phyloP scores from a whole-genome alignment of 2,797 vertebrate genomes.

The Paedocypris micromegethes region DNA sequence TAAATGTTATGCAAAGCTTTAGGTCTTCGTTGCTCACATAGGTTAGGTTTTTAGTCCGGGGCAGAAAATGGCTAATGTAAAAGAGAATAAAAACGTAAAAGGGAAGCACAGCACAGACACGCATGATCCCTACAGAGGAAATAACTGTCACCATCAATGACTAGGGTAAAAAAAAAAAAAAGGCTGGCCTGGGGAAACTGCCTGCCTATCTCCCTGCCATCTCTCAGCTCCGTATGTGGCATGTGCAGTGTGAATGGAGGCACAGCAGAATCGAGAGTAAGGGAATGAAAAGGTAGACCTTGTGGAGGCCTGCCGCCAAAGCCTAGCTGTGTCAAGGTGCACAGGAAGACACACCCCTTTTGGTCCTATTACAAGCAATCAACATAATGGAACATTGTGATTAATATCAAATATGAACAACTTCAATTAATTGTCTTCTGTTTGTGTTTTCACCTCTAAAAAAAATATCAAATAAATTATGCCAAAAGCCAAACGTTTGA shows the following conservation, averaged over 20 bases:
- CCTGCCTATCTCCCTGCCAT: slow-evolving; percentile 56
- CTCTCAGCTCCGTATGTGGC: slow-evolving; percentile 91
- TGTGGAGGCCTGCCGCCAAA: slow-evolving; percentile 99
- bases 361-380: slow-evolving; percentile 99
- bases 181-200: slow-evolving; percentile 22
- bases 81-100: slow-evolving; percentile 52
- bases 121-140: slow-evolving; percentile 92
- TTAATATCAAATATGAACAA: slow-evolving; percentile 99
- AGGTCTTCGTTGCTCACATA: slow-evolving; percentile 26
- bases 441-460: slow-evolving; percentile 30
- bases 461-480: slow-evolving; percentile 69
- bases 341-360: slow-evolving; percentile 99
- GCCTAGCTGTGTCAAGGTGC: slow-evolving; percentile 99
- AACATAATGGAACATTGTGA: slow-evolving; percentile 99
- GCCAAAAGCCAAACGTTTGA: slow-evolving; percentile 82
- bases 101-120: slow-evolving; percentile 45
- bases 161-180: slow-evolving; percentile 24
- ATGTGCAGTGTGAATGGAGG: slow-evolving; percentile 98
- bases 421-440: slow-evolving; percentile 75
- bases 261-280: slow-evolving; percentile 99
- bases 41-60: slow-evolving; percentile 45
- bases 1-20: slow-evolving; percentile 41
- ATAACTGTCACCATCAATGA: slow-evolving; percentile 60
- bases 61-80: slow-evolving; percentile 49
- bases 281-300: slow-evolving; percentile 99